Evolutionary conservation across 2,113 vertebrate species (phyloP).

Genomic region (Apistogramma diplotaenia): DNA sequence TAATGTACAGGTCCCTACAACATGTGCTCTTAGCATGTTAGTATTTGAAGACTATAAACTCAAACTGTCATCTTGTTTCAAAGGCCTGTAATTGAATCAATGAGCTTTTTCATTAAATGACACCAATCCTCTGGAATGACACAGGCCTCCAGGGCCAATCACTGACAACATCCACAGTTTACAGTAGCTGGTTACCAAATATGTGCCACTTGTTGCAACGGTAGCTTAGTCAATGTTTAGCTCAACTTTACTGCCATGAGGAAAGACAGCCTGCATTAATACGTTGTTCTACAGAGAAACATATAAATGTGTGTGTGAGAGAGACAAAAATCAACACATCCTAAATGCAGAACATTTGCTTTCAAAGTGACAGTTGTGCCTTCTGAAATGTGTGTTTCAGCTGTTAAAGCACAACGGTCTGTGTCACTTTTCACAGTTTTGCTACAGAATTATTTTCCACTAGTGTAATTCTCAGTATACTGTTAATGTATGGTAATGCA

Average conservation of each 20-base stretch:
- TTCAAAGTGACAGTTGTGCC: too few relatives aligned
- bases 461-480: too few relatives aligned
- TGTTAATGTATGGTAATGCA: too few relatives aligned
- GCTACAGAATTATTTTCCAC: too few relatives aligned
- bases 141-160: background rate
- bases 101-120: background rate
- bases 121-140: background rate
- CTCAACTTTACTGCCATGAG: background rate
- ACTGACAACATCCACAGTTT: background rate
- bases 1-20: slow-evolving; percentile 1
- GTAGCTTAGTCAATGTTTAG: background rate
- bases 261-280: too few relatives aligned
- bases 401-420: too few relatives aligned
- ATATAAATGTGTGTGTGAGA: too few relatives aligned
- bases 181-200: background rate
- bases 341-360: too few relatives aligned
- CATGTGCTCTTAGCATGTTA: background rate
- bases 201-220: background rate
- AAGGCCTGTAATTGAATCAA: background rate
- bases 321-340: too few relatives aligned
- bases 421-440: too few relatives aligned
- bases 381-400: too few relatives aligned
- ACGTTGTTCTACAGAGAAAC: too few relatives aligned
- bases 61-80: background rate
- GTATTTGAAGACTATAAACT: background rate